These are phyloP conservation scores for Aptenodytes forsteri DNA, from an alignment of 2,113 vertebrate genomes.

Conservation along the genomic window DNA sequence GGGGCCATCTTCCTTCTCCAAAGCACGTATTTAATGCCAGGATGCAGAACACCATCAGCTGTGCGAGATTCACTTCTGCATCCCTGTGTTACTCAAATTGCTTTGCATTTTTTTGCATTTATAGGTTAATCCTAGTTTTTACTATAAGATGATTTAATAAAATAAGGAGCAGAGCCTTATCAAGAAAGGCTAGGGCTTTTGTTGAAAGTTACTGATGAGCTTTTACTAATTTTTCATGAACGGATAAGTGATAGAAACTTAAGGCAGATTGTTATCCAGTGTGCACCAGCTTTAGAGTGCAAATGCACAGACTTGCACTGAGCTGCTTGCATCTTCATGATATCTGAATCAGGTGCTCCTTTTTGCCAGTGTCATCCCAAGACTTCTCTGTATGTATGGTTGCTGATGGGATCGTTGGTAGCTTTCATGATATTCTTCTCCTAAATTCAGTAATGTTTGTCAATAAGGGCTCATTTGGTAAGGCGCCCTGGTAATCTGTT, in stretches of 20 bases:
- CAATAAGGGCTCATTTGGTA: not conserved
- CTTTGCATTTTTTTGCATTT: not conserved
- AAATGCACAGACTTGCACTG: not conserved
- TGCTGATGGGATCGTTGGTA: not conserved
- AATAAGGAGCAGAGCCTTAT: not conserved
- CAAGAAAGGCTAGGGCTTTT: not conserved
- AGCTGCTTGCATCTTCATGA: not conserved
- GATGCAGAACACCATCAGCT: not conserved
- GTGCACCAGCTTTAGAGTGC: not conserved
- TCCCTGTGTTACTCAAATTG: not conserved
- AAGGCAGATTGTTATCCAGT: not conserved
- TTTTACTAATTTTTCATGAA: not conserved
- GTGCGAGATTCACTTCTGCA: no score
- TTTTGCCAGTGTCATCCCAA: not conserved
- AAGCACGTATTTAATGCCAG: no score
- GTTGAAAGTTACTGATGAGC: not conserved
- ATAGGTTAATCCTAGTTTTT: not conserved
- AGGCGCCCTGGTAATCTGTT: not conserved
- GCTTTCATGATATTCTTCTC: not conserved
- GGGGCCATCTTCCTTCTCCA: not conserved
- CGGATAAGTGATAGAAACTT: not conserved
- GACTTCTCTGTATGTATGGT: not conserved
- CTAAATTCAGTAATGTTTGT: not conserved
- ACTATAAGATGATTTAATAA: not conserved
- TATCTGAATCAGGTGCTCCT: not conserved